Evolutionary conservation across 2,888 invertebrate genomes (phyloP), one percentile per base, ranked within the genome.

Genomic region (Ceraclea dissimilis): DNA sequence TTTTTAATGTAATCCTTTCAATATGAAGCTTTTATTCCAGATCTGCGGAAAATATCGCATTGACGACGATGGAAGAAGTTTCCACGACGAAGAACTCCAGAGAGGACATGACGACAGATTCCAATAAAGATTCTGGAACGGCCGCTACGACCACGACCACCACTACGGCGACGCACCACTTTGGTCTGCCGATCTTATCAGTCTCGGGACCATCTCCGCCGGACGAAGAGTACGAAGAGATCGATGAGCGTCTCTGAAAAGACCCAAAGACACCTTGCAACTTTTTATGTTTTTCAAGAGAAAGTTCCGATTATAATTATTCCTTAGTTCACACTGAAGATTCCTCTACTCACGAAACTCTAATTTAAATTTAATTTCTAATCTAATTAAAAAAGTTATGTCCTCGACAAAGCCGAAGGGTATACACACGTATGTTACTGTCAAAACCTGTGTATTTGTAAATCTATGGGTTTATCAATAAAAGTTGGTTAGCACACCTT

Each of bases 141-240:
- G 76, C 76, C 52, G 71, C 75, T 54, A 39, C 39, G 2, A 39
- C 39, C 13, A 76, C 76, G 63, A 71, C 76, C 1, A 76, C 77
- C 58, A 76, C 81, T 43, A 80, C 81, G 52, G 75, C 75, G 63
- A 64, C 65, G 13, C 70, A 71, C 51, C 84, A 84, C 65, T 85
- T 85, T 61, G 86, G 86, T 39, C 74, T 89, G 64, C 88, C 88
- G 49, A 87, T 87, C 64, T 79, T 90, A 5, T 88, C 88, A 20
- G 81, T 90, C 22, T 88, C 88, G 11, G 87, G 86, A n/a, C 88
- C 88, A 0, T 87, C 87, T 17, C 88, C 88, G 31, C 86, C 88
- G 13, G 86, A 86, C 64, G 87, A 87, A 64, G 85, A 84, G 65
- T 78, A 79, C 53, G 77, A 78, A 59, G 76, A 77, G 67, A 78